Base-by-base conservation (phyloP, 1,140 invertebrate species). In the Magallana ariakensis region DNA sequence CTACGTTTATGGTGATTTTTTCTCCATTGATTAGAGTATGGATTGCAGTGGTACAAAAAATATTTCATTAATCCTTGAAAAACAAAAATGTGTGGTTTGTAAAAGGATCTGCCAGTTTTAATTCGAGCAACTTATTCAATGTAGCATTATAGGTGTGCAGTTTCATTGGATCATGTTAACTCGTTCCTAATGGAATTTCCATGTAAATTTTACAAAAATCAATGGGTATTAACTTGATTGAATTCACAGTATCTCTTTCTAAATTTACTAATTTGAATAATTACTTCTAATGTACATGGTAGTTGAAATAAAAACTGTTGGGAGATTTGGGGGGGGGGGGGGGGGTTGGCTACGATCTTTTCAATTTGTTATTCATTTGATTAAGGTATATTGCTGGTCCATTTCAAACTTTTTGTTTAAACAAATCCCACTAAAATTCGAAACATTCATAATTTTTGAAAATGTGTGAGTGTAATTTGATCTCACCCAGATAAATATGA, bases 191-290 rank as follows among this genome's bases (percentile, higher is more conserved):
- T 75, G 66, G 66, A 75, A 75, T 75, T 75, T 75, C 66, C 66
- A 33, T 75, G 66, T 75, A 26, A 70, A 75, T 75, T 75, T 75
- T 75, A 26, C 66, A 75, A 75, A 46, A 75, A 75, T 75, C 66
- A 75, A 75, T 62, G 22, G 22, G 1, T 75, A 75, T 75, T 75
- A 75, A 75, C 66, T 26, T 75, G 19, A 75, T 75, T 19, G 22
- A 75, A 26, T 75, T 26, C 33, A 75, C 58, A 33, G 33, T 46
- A 46, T 75, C 22, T 75, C 15, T 75, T 26, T 26, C 66, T 13
- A 13, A 22, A 75, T 75, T 13, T 33, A 75, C 22, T 26, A 75
- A 75, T 75, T 75, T 75, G 1, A 75, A 75, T 75, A 22, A 70
- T 70, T 70, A 19, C 62, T 19, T 70, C 19, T 22, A 22, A 4